These are phyloP conservation scores for Mormyrus iriodes DNA, from an alignment of 2,113 vertebrate species.

Conservation along the genomic window DNA sequence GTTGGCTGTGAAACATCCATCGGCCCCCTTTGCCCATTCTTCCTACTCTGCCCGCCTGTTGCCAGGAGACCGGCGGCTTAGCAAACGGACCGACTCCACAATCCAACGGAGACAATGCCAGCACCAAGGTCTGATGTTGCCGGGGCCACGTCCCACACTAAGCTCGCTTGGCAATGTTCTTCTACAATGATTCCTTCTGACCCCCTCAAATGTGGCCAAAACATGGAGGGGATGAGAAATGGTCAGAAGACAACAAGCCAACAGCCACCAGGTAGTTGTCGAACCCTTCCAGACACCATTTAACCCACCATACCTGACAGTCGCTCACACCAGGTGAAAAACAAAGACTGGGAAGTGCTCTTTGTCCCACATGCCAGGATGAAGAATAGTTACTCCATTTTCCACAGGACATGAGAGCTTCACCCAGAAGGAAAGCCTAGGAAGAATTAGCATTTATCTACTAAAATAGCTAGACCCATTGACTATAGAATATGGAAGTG, in stretches of 20 bases:
- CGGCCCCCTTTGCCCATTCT: constrained; percentile 43
- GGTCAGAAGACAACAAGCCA: background rate
- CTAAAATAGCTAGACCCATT: background rate
- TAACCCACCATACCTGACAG: background rate
- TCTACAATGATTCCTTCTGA: constrained; percentile 42
- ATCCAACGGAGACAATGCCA: constrained; percentile 54
- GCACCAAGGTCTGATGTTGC: constrained; percentile 51
- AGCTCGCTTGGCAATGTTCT: constrained; percentile 55
- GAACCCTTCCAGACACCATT: background rate
- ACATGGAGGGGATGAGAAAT: constrained; percentile 30
- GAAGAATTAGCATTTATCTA: background rate
- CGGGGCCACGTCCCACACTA: constrained; percentile 51
- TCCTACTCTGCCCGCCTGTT: constrained; percentile 16
- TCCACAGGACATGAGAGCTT: background rate
- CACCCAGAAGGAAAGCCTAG: background rate
- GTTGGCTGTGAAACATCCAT: constrained; percentile 55
- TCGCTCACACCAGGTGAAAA: background rate
- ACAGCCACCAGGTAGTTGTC: background rate
- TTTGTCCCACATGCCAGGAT: background rate
- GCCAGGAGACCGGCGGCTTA: constrained; percentile 64
- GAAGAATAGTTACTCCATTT: background rate
- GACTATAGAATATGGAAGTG: background rate
- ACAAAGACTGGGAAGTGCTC: background rate
- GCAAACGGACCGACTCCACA: constrained; percentile 62
- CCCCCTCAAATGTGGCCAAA: constrained; percentile 32